phyloP scores from a whole-genome alignment of 2,888 invertebrate species.

The Dicyrtomina minuta region DNA sequence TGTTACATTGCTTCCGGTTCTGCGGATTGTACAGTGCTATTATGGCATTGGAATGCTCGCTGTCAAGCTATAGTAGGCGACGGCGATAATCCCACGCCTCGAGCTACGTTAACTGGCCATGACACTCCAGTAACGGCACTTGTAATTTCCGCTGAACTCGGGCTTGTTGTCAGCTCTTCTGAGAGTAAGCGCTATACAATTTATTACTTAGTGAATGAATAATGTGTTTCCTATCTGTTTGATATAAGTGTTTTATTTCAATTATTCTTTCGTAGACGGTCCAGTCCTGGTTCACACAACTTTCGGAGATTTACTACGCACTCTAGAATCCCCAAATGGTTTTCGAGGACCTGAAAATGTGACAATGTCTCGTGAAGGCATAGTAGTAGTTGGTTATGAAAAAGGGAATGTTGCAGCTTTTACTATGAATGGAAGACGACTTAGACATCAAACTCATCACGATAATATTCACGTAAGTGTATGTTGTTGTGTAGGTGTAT shows the following conservation, averaged over 20 bases:
- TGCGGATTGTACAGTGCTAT: slow-evolving; percentile 93
- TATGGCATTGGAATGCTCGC: slow-evolving; percentile 99
- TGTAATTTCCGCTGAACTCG: slow-evolving; percentile 95
- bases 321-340: slow-evolving; percentile 78
- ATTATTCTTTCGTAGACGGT: slow-evolving; percentile 67
- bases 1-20: slow-evolving; percentile 98
- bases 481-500: not conserved
- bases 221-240: not conserved
- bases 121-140: slow-evolving; percentile 94
- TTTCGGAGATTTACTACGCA: slow-evolving; percentile 90
- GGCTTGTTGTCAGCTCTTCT: slow-evolving; percentile 94
- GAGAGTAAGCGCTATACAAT: slow-evolving; percentile 61
- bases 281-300: slow-evolving; percentile 97
- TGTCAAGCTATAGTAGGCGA: slow-evolving; percentile 97
- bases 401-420: slow-evolving; percentile 89
- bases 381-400: slow-evolving; percentile 91
- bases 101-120: slow-evolving; percentile 96
- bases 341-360: slow-evolving; percentile 80
- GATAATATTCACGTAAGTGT: slow-evolving; percentile 84
- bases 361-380: slow-evolving; percentile 93
- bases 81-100: slow-evolving; percentile 90
- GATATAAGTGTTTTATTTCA: not conserved
- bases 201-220: not conserved
- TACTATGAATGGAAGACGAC: slow-evolving; percentile 87
- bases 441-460: slow-evolving; percentile 87